phyloP scores from a whole-genome alignment of 2,797 vertebrate species.

The Oreochromis mossambicus region DNA sequence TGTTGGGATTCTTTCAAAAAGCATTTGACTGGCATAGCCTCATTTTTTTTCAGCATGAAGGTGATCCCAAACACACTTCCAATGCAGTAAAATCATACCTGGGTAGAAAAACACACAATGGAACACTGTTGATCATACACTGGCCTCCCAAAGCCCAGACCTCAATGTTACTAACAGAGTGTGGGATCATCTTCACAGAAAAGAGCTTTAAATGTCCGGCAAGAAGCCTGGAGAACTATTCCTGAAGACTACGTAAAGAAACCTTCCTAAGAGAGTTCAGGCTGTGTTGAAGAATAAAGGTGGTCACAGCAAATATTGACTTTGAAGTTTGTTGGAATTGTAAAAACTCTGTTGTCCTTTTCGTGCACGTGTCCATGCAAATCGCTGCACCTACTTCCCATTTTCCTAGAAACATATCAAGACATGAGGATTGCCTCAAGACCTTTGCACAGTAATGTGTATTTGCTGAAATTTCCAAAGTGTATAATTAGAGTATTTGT shows the following conservation, averaged over 20 bases:
- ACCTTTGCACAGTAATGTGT: not conserved
- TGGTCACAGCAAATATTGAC: not conserved
- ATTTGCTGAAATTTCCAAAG: not conserved
- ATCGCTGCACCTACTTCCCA: not conserved
- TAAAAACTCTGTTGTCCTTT: not conserved
- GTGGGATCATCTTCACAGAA: not conserved
- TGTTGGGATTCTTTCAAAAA: not conserved
- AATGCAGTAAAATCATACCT: not conserved
- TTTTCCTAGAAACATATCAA: not conserved
- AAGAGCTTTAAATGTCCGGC: not conserved
- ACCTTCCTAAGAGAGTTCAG: too few species aligned
- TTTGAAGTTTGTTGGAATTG: not conserved
- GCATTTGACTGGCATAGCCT: not conserved
- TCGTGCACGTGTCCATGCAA: not conserved
- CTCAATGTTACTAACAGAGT: not conserved
- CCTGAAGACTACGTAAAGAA: not conserved
- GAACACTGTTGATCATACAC: not conserved
- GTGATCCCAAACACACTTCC: not conserved
- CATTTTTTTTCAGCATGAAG: not conserved
- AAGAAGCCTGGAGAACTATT: not conserved
- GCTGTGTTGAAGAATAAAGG: not conserved
- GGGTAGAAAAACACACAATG: not conserved
- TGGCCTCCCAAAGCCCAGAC: not conserved
- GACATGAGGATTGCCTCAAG: not conserved
- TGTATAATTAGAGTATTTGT: not conserved